Evolutionary conservation across 2,797 vertebrate genomes (phyloP).

Genomic region (Gadopsis bispinosus): DNA sequence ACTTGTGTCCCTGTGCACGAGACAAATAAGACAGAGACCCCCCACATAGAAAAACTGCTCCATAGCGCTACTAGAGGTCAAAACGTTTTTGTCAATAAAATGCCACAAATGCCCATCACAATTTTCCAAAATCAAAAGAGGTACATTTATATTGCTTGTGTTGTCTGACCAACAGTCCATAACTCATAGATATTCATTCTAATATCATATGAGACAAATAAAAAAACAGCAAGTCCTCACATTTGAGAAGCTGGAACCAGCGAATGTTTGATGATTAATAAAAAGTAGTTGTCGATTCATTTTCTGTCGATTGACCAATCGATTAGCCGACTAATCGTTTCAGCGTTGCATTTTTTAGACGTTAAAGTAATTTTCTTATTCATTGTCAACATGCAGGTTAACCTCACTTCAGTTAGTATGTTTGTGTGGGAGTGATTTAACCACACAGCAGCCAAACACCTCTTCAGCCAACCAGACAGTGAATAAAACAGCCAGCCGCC

Average conservation of each 20-base stretch:
- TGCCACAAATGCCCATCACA: too few relatives aligned
- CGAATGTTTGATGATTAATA: background rate
- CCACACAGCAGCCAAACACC: slow-evolving; percentile 42
- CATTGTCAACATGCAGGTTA: slow-evolving; percentile 12
- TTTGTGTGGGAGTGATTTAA: slow-evolving; percentile 33
- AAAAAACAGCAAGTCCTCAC: background rate
- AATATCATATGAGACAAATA: background rate
- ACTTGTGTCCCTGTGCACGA: background rate
- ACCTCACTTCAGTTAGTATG: slow-evolving; percentile 17
- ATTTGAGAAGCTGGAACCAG: background rate
- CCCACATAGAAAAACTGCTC: background rate
- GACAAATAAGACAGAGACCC: background rate
- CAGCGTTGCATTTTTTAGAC: background rate
- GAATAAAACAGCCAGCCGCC: slow-evolving; percentile 51
- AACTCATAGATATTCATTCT: background rate
- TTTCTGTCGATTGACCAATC: too few relatives aligned
- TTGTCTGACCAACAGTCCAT: background rate
- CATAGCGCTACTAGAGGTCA: too few relatives aligned
- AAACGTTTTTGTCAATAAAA: too few relatives aligned
- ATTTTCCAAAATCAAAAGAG: too few relatives aligned
- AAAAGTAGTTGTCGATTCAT: too few relatives aligned
- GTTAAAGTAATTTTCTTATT: background rate
- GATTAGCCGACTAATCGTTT: background rate
- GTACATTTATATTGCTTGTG: background rate
- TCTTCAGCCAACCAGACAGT: slow-evolving; percentile 38